Conservation (phyloP, 1,140 invertebrate genomes). For the Caenorhabditis brenneri region DNA sequence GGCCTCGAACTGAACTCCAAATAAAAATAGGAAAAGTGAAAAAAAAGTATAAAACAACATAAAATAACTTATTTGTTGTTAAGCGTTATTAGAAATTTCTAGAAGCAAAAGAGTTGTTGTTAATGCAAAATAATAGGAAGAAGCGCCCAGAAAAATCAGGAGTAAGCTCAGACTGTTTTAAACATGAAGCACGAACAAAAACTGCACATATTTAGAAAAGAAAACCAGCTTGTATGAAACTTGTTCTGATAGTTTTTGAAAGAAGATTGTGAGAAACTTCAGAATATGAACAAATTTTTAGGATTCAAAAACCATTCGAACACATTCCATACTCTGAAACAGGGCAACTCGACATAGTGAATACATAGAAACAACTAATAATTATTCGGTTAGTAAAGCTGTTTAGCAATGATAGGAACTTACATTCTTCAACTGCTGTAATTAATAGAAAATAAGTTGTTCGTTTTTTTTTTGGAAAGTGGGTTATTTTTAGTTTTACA, state of each 20-base stretch:
- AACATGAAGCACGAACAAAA: conserved; percentile 28
- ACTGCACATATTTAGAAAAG: conserved; percentile 12
- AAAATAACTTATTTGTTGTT: background rate
- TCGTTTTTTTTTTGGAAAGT: background rate
- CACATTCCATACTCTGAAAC: too few species aligned
- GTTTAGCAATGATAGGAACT: background rate
- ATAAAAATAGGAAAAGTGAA: background rate
- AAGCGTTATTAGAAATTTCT: background rate
- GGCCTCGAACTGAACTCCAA: conserved; percentile 42
- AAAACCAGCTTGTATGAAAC: background rate
- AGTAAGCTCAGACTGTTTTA: background rate
- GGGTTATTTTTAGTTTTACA: background rate
- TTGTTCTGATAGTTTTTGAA: too few species aligned
- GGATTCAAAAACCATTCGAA: too few species aligned
- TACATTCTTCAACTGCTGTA: conserved; percentile 41
- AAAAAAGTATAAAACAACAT: background rate
- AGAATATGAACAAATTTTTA: background rate
- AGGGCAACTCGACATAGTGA: background rate
- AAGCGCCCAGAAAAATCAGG: conserved; percentile 5
- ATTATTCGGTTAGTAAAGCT: background rate
- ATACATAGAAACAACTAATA: background rate
- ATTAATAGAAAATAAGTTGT: background rate
- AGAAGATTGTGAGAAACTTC: background rate
- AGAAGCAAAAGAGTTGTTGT: background rate
- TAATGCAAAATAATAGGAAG: background rate